phyloP scores from a whole-genome alignment of 2,797 vertebrate species.

The Phrynocephalus vlangalii region DNA sequence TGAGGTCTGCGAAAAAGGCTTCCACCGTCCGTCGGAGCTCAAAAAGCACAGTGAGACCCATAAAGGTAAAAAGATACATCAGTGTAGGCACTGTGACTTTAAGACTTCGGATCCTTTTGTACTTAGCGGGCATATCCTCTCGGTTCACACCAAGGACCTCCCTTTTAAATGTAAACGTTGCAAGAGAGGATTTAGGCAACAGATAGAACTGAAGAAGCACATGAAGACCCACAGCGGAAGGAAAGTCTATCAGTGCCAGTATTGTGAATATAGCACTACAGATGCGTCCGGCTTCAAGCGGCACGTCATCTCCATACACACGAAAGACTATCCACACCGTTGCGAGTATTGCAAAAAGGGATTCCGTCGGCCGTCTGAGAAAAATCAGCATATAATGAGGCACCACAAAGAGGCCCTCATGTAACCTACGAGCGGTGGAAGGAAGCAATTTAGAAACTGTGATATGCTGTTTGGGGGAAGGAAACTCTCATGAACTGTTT shows the following conservation, averaged over 20 bases:
- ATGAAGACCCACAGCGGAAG: conserved; percentile 98
- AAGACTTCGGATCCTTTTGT: conserved; percentile 96
- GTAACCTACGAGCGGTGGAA: conserved; percentile 63
- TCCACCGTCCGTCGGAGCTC: conserved; percentile 90
- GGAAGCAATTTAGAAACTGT: conserved; percentile 70
- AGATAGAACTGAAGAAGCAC: conserved; percentile 96
- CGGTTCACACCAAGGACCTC: conserved; percentile 96
- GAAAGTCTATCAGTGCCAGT: conserved; percentile 98
- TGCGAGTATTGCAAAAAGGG: conserved; percentile 99
- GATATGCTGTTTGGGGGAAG: conserved; percentile 68
- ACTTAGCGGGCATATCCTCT: conserved; percentile 95
- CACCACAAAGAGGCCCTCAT: conserved; percentile 95
- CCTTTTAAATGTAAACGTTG: conserved; percentile 91
- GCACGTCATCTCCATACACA: conserved; percentile 98
- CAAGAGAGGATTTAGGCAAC: conserved; percentile 94
- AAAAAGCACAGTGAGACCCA: conserved; percentile 90
- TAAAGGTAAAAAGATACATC: conserved; percentile 95
- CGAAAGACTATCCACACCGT: conserved; percentile 97
- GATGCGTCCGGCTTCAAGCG: conserved; percentile 98
- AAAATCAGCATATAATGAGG: conserved; percentile 98
- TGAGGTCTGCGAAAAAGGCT: conserved; percentile 89
- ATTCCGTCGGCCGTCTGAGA: conserved; percentile 95
- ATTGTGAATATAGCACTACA: conserved; percentile 97
- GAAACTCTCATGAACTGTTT: conserved; percentile 83
- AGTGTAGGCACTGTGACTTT: conserved; percentile 98